phyloP scores from a whole-genome alignment of 1,140 invertebrate species.

The Drosophila ercepeae region DNA sequence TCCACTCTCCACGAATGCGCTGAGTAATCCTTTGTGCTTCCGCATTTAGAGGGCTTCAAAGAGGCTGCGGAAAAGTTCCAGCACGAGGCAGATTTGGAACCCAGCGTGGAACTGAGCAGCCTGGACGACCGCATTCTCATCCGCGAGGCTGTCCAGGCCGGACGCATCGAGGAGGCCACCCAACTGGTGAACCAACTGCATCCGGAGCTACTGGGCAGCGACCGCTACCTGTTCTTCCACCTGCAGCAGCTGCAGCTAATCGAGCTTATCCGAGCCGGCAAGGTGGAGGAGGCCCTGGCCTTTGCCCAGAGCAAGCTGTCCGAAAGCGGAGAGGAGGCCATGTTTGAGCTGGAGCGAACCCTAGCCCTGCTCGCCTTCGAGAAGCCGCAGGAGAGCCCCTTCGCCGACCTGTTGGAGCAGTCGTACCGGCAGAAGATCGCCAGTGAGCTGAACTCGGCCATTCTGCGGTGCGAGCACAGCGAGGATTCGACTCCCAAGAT shows the following conservation, averaged over 20 bases:
- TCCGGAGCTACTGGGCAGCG: slow-evolving; percentile 97
- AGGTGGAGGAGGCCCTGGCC: slow-evolving; percentile 97
- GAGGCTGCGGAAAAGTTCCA: slow-evolving; percentile 99
- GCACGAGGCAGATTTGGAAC: slow-evolving; percentile 95
- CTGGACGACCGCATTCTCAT: slow-evolving; percentile 97
- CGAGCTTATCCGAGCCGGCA: slow-evolving; percentile 94
- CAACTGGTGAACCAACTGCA: slow-evolving; percentile 96
- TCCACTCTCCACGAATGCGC: neutral
- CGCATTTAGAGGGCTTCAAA: slow-evolving; percentile 94
- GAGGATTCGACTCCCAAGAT: slow-evolving; percentile 95
- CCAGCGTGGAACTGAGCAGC: slow-evolving; percentile 93
- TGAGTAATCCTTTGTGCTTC: neutral
- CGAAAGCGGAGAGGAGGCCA: slow-evolving; percentile 94
- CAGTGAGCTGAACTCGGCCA: slow-evolving; percentile 98
- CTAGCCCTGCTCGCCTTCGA: slow-evolving; percentile 98
- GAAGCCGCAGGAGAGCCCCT: slow-evolving; percentile 96
- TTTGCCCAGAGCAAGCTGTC: slow-evolving; percentile 97
- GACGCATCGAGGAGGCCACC: slow-evolving; percentile 96
- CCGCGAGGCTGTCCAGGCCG: slow-evolving; percentile 96
- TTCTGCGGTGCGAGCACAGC: slow-evolving; percentile 95
- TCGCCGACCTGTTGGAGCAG: slow-evolving; percentile 96
- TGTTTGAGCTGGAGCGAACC: slow-evolving; percentile 92
- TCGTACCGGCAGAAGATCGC: slow-evolving; percentile 98
- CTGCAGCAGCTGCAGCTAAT: slow-evolving; percentile 98
- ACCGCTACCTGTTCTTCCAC: slow-evolving; percentile 97